Conservation (phyloP, 1,140 invertebrate species). For the Venustaconcha ellipsiformis region DNA sequence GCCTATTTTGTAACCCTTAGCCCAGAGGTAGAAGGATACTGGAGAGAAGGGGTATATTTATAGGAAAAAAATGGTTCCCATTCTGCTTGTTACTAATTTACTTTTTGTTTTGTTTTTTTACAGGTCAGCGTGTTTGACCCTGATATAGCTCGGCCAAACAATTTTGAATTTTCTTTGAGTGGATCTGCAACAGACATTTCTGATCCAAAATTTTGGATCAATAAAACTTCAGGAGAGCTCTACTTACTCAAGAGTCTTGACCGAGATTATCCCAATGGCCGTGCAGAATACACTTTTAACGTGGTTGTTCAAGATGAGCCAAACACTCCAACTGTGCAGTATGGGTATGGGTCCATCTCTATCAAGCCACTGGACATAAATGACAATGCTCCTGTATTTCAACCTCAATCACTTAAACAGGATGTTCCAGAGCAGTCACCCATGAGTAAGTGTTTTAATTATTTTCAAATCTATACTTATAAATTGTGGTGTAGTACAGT, state of each 20-base stretch:
- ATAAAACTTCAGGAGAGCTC: slow-evolving; percentile 80
- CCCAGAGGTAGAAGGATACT: background rate
- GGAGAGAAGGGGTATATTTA: background rate
- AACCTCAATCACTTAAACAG: slow-evolving; percentile 30
- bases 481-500: no score
- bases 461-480: no score
- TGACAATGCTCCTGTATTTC: slow-evolving; percentile 96
- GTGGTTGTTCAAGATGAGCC: slow-evolving; percentile 97
- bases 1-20: background rate
- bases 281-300: slow-evolving; percentile 97
- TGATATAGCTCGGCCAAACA: slow-evolving; percentile 91
- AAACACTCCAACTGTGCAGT: slow-evolving; percentile 65
- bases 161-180: slow-evolving; percentile 96
- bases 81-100: background rate
- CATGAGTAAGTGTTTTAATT: no score
- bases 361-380: slow-evolving; percentile 98
- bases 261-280: slow-evolving; percentile 94
- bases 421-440: slow-evolving; percentile 44
- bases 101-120: slow-evolving; percentile 15
- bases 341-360: slow-evolving; percentile 97
- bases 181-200: slow-evolving; percentile 90
- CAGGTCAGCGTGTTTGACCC: slow-evolving; percentile 95
- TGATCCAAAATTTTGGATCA: slow-evolving; percentile 96
- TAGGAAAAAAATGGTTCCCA: background rate
- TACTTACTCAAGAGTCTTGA: slow-evolving; percentile 84